Base-by-base conservation (phyloP, 2,797 vertebrate genomes). In the Poecilia velifera region DNA sequence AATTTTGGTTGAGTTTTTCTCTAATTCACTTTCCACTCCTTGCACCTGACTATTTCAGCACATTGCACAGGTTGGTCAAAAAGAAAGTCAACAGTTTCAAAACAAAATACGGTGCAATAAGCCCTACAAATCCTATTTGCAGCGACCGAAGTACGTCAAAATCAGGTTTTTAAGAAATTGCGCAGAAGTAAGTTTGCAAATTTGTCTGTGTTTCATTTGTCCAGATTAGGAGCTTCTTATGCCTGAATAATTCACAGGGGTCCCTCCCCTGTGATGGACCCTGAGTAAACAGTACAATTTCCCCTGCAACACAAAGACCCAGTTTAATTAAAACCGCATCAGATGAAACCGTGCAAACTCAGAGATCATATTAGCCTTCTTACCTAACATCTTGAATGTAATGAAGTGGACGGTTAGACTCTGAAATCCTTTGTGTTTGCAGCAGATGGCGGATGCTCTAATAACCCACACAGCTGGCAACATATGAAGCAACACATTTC, bases 391-490 rank as follows among this genome's bases (percentile, higher is more conserved):
- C 46, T 76, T 68, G 22, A 3, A 47, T 76, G 36, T 49, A 53
- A 51, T 39, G 76, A 10, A 49, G 45, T 34, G 75, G 47, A 28
- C 39, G 46, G 34, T 39, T 68, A 12, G 4, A 4, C 28, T 41
- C 6, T 49, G 25, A 51, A 47, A n/a, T 41, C 22, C n/a, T 46
- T 76, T 76, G 39, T 51, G 25, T 16, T 68, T 34, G 45, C 12
- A 25, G 75, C 75, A 76, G 75, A 76, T 51, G 62, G 22, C 31
- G 7, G n/a, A 62, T 76, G 75, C 59, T 36, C 43, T 66, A 7
- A 36, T 39, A 47, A 66, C 34, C 46, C 47, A 70, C 53, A 70
- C 47, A 53, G 7, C 36, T 71, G 47, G 47, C 64, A 53, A 39
- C 41, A 39, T 55, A 39, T n/a, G 41, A 43, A 71, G 66, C 66